These are phyloP conservation scores for Oreochromis aureus DNA, from an alignment of 2,113 vertebrate species.

Conservation along the genomic window DNA sequence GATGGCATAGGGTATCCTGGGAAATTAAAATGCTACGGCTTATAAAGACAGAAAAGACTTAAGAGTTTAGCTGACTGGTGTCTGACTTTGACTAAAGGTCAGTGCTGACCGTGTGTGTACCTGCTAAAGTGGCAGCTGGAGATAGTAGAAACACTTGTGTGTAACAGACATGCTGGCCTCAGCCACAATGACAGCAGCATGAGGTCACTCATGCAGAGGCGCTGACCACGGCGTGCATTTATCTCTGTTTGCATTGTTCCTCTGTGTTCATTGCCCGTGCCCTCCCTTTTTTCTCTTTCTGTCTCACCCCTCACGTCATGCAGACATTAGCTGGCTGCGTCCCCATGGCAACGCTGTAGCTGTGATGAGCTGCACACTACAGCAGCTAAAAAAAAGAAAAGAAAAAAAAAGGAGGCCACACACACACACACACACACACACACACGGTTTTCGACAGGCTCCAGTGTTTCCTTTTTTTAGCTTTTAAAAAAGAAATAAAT, in stretches of 20 bases:
- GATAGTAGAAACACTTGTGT: neutral
- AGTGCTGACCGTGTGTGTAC: neutral
- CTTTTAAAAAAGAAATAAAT: neutral
- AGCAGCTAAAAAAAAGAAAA: neutral
- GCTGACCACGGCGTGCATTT: conserved; percentile 6
- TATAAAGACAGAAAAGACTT: neutral
- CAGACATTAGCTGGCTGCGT: neutral
- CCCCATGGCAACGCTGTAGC: conserved; percentile 37
- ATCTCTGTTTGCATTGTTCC: conserved; percentile 34
- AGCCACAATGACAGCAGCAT: conserved; percentile 30
- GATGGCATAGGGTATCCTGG: neutral
- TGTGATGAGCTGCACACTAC: conserved; percentile 3
- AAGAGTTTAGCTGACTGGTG: neutral
- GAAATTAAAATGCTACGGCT: neutral
- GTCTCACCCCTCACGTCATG: conserved; percentile 19
- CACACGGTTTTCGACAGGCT: neutral
- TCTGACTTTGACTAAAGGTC: conserved; percentile 10
- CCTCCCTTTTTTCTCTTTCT: neutral
- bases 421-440: neutral
- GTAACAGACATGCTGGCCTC: conserved; percentile 40
- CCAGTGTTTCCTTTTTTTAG: neutral
- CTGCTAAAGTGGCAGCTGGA: neutral
- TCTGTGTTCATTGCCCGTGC: neutral
- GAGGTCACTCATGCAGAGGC: neutral
- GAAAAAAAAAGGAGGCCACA: neutral